Evolutionary conservation across 2,797 vertebrate genomes (phyloP), one percentile per base, ranked within the genome.

Genomic region (Varecia variegata): DNA sequence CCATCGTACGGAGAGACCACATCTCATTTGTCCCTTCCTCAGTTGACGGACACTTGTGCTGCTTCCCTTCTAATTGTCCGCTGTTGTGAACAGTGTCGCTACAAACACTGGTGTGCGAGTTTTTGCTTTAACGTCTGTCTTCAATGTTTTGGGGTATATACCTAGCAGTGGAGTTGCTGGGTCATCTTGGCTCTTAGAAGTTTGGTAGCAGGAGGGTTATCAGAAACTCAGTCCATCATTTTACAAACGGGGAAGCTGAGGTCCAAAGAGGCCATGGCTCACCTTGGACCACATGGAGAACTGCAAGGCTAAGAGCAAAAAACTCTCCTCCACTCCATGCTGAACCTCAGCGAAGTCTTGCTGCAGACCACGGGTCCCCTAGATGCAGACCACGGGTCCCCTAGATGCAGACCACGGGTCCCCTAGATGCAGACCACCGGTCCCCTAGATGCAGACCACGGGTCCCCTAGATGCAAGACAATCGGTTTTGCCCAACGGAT

Each of bases 31-130:
- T 0, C 68, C 58, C 0, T 2, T 12, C 60, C 65, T 43, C 50
- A 2, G 32, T 1, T 0, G 54, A 27, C 1, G 13, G 56, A 8
- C 60, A 4, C 1, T 0, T 2, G 18, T 0, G 0, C 0, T 0
- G 5, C 3, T 30, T 2, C 18, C 5, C 0, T 40, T 21, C 6
- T 23, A 18, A n/a, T 7, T n/a, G 62, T 8, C 2, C 7, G 15
- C 54, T 2, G 0, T 1, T 5, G 56, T 4, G 14, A 7, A n/a
- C 2, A 27, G 21, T 0, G 3, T 40, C 38, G 4, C 38, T 2
- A 0, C 0, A 25, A 50, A 25, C 10, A 3, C 3, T 2, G 6
- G 2, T 0, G 6, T 0, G 5, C 18, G 2, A 3, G 3, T 10
- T 27, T 38, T 0, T 4, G 7, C 15, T 5, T 27, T 14, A 21